Percentiles rank a stretch among this genome's conserved stretches.
Evolutionary conservation across 2,797 vertebrate species (phyloP).

Genomic region (Sebastes diploproa): DNA sequence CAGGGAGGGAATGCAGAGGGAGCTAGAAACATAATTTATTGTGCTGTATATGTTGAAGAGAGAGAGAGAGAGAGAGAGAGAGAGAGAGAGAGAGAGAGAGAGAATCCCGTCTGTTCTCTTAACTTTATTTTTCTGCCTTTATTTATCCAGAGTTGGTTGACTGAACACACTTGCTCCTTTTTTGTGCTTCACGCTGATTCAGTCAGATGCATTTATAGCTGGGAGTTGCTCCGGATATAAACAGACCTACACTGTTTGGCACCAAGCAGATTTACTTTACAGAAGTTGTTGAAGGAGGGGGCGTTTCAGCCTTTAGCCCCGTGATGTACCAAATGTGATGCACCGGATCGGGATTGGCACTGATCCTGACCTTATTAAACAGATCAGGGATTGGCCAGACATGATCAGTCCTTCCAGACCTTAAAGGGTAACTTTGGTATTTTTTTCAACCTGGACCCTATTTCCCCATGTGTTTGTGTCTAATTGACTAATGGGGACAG

Average conservation of each 20-base stretch:
- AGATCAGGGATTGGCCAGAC: background rate
- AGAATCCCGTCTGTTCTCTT: constrained; percentile 7
- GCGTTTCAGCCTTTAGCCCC: background rate
- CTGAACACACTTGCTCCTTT: constrained; percentile 24
- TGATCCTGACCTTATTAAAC: background rate
- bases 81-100: background rate
- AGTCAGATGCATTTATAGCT: constrained; percentile 18
- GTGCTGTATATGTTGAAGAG: constrained; percentile 12
- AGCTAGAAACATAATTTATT: constrained; percentile 44
- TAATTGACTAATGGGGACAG: too few relatives aligned
- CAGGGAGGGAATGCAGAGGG: constrained; percentile 35
- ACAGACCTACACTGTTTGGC: background rate
- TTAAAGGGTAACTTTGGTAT: background rate
- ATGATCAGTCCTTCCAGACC: background rate
- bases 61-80: background rate
- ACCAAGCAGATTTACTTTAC: constrained; percentile 14
- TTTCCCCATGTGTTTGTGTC: too few relatives aligned
- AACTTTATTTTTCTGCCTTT: constrained; percentile 36
- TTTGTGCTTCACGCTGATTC: constrained; percentile 22
- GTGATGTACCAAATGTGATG: background rate
- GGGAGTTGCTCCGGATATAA: constrained; percentile 20
- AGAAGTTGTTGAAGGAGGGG: constrained; percentile 16
- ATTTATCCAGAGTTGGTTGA: constrained; percentile 47
- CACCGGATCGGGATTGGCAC: background rate
- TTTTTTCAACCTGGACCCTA: too few relatives aligned